These are phyloP conservation scores for Sardinella longiceps DNA, from an alignment of 2,797 vertebrate species.

Conservation along the genomic window DNA sequence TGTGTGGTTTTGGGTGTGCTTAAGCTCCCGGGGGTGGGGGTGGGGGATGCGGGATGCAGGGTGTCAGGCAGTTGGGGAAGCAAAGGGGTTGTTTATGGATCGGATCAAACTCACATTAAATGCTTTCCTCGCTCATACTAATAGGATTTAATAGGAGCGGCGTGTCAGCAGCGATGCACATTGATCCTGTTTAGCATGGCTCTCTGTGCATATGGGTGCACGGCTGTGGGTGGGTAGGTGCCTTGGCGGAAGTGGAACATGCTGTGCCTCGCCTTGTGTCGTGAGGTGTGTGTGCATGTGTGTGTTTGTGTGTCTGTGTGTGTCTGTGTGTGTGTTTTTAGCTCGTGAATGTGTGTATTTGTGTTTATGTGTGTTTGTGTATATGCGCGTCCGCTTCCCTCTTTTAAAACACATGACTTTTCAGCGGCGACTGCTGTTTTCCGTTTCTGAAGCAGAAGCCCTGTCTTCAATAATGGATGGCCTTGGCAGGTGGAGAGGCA, in stretches of 20 bases:
- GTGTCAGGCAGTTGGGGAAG: not conserved
- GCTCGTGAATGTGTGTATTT: too few relatives aligned
- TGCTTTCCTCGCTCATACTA: conserved; percentile 66
- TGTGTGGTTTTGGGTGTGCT: not conserved
- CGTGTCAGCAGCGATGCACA: conserved; percentile 75
- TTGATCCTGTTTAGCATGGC: conserved; percentile 73
- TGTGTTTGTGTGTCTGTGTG: conserved; percentile 38
- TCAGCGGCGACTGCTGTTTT: conserved; percentile 56
- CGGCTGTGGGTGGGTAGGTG: conserved; percentile 35
- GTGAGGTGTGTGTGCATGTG: conserved; percentile 19
- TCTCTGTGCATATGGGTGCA: conserved; percentile 47
- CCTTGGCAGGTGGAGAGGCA: conserved; percentile 76
- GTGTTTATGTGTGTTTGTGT: not conserved
- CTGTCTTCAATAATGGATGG: conserved; percentile 76
- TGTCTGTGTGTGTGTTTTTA: not conserved
- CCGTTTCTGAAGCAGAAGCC: conserved; percentile 70
- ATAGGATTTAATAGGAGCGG: conserved; percentile 78
- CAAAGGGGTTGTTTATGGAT: conserved; percentile 32
- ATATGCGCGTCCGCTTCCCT: conserved; percentile 35
- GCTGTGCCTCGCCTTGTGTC: not conserved
- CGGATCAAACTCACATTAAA: conserved; percentile 66
- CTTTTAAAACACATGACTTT: conserved; percentile 54
- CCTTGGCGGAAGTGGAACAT: conserved; percentile 29
- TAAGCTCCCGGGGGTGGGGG: not conserved
- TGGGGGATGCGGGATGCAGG: too few relatives aligned